Base-by-base conservation (phyloP, 92 coral and sea anemone genomes). In the Metridium senile region DNA sequence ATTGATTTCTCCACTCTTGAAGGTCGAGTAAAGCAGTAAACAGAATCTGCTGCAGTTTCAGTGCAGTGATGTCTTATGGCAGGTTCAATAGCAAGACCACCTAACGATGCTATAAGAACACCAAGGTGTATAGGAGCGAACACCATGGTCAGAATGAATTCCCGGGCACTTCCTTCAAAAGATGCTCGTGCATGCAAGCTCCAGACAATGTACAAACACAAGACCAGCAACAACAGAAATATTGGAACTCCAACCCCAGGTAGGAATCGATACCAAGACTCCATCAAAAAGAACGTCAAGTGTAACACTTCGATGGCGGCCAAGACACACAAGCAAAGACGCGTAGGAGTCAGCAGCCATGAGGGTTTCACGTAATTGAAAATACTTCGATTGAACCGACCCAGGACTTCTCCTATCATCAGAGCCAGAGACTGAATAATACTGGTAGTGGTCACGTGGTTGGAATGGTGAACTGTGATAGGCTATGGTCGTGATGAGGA, bases 391-490 rank as follows among this genome's bases (percentile, higher is more conserved):
- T 91, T 81, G 18, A 88, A 88, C 9, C 93, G 76, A 1, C 93
- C 93, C 19, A 82, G 49, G 58, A 89, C 85, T 74, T 89, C 93
- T 11, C 93, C 93, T 4, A 85, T 72, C 74, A 86, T 71, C 35
- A 89, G 82, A 10, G 82, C 58, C 34, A 85, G 82, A 65, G 86
- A 39, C n/a, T n/a, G n/a, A 75, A 68, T 89, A 89, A 25, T 89
- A 89, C 64, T 89, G 93, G 54, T 89, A 89, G 34, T 89, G 93
- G 66, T 89, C 93, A 68, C 93, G 90, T 45, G 93, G 93, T 65
- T 84, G 76, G 76, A 89, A 89, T 11, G 93, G 93, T 0, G 93
- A 81, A 64, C 81, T 86, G 27, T 86, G 81, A 65, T 86, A 89
- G 19, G 93, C 93, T 30, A 89, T 23, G 13, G 93, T 89, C 22